Base-by-base conservation (phyloP, 2,888 invertebrate species). In the Sylvicola cinctus region DNA sequence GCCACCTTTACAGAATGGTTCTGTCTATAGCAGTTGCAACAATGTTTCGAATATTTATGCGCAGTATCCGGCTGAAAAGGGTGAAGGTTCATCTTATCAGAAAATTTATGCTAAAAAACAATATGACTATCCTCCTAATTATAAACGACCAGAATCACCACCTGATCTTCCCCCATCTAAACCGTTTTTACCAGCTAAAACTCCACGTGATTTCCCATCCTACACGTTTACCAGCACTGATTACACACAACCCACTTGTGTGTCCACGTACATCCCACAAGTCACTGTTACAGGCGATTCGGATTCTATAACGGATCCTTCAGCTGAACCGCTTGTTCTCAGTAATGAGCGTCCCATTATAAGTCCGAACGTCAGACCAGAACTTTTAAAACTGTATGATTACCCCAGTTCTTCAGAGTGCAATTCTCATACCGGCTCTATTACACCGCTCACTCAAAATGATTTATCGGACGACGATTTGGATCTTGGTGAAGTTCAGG, bases 171-270 rank as follows among this genome's bases (percentile, higher is more conserved):
- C 39, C 7, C 8, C 11, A 11, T 34, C 33, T 15, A 32, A 32
- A 11, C 26, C 29, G 2, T 29, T 26, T 34, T 30, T 29, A 29
- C 10, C 30, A 10, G 31, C 35, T n/a, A n/a, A n/a, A 8, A 35
- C 36, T 15, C 44, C 37, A 17, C 43, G 46, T 11, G 50, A 50
- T 35, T 45, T 47, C 27, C 59, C 55, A 0, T 13, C 34, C 52
- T 2, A 41, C 14, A 39, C 39, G 7, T 67, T 66, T 44, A 58
- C 65, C 14, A 53, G 63, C 29, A 63, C 63, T 10, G 63, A 63
- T 47, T 63, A 55, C 43, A 62, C 65, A 8, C 57, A 67, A 17
- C 54, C 56, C 28, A 48, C 52, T 27, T 44, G 39, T 16, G 32
- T 46, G 4, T 46, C 46, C n/a, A 60, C 63, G 2, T 65, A 65